Base-by-base conservation (phyloP, 2,888 invertebrate genomes). In the Stenodema calcarata region DNA sequence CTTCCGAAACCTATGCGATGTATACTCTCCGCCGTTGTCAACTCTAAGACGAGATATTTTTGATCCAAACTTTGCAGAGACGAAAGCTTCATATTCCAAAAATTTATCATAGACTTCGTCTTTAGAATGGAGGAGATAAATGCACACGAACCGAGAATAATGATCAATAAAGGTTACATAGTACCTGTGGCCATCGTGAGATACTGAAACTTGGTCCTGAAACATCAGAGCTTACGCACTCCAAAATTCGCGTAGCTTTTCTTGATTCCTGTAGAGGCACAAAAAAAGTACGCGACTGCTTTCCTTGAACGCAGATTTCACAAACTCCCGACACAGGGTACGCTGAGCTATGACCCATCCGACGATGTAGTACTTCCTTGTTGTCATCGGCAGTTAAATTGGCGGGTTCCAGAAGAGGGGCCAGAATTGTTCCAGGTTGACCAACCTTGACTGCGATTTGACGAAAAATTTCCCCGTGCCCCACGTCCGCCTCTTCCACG, bases 1-100 rank as follows among this genome's bases (percentile, higher is more conserved):
- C 1, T 47, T 11, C 3, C 7, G 3, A 28, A 85, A 85, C 11
- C 16, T 16, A n/a, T 9, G 14, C 4, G 30, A 50, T 16, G 12
- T 50, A 78, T 78, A 85, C 35, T 85, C 78, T 4, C 76, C 78
- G 1, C 85, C 85, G 0, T 85, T 1, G 30, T 85, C 85, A 0
- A 30, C 47, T 28, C 76, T 30, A 11, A 47, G 2, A 9, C 85
- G 47, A 0, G 75, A 27, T 14, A 85, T 85, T 14, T 50, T 28
- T 23, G 69, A 44, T 0, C 69, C 85, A 35, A 76, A 76, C 6
- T 35, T 28, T 0, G 42, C 54, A 2, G 41, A 35, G 3, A 47
- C 85, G 0, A 4, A 30, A n/a, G 75, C 76, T 11, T 50, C 75
- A 35, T 75, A 85, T 0, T 47, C 0, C 0, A 50, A 14, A 28